Evolutionary conservation across 1,140 invertebrate species (phyloP), one percentile per base, ranked within the genome.

Genomic region (Drosophila pruinosa): DNA sequence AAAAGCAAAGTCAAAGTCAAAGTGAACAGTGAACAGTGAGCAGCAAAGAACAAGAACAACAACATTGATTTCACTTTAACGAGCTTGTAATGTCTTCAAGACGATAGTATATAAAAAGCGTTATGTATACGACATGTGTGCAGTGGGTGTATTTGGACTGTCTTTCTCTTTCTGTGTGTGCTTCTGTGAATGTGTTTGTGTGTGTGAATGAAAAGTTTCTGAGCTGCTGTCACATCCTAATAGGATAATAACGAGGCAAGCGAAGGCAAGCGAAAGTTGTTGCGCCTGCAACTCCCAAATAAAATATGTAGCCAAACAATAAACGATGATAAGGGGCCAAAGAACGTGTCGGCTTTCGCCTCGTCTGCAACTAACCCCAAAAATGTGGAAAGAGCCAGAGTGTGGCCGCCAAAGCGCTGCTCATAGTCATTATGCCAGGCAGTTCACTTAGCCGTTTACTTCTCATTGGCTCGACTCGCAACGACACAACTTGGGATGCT

Each of bases 11-110:
- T n/a, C 48, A 53, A n/a, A 43, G 12, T 26, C 64, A 39, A 36
- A 71, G 71, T 67, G 62, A 68, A 77, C 26, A 73, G 73, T 73
- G 78, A 81, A 75, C 8, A 65, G 36, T 47, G 2, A 67, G 19
- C 63, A 54, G 24, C 22, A 14, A 47, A 65, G 19, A 71, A 38
- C 43, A 68, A 69, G 58, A 43, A 65, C 52, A 80, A 81, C 81
- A 80, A 85, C 81, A 85, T 85, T 86, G 81, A 85, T 85, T 85
- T 85, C 81, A 85, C 81, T 85, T 85, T 85, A 85, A 85, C 81
- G 81, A 85, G 81, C 81, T 85, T 85, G 81, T 85, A 85, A 85
- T 85, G 81, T 85, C 81, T 80, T 68, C 48, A 81, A 77, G 81
- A 74, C 77, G 73, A 77, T 76, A 88, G 81, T 81, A 86, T 74